Evolutionary conservation across 2,113 vertebrate species (phyloP).

Genomic region (Anhinga rufa): DNA sequence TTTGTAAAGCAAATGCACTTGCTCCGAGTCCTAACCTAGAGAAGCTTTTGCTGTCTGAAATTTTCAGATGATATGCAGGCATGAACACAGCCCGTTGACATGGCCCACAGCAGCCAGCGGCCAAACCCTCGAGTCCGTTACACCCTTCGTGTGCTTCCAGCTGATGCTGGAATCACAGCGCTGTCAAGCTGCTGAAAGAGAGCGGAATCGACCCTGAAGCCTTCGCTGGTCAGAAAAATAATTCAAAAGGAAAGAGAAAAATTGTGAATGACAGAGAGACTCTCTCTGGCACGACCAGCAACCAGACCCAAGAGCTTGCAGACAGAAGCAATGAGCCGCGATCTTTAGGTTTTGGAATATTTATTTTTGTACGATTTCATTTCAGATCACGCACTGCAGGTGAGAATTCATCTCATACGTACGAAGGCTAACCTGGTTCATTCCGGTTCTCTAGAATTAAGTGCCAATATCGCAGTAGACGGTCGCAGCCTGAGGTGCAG

Average conservation of each 20-base stretch:
- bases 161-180: neutral
- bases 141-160: neutral
- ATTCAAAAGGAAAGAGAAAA: conserved; percentile 2
- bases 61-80: neutral
- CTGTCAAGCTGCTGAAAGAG: neutral
- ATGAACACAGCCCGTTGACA: neutral
- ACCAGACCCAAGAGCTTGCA: neutral
- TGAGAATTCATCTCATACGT: neutral
- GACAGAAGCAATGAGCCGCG: conserved; percentile 3
- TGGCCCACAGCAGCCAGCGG: neutral
- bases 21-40: neutral
- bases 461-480: neutral
- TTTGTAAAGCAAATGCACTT: neutral
- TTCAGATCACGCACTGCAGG: neutral
- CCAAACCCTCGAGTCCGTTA: neutral
- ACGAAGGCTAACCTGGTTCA: neutral
- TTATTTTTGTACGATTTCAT: neutral
- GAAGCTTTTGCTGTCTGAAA: neutral
- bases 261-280: neutral
- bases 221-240: neutral
- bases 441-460: neutral
- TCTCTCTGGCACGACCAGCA: neutral
- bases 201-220: neutral
- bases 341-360: neutral
- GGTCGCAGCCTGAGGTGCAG: neutral